Evolutionary conservation across 2,797 vertebrate species (phyloP).

Genomic region (Helostoma temminkii): DNA sequence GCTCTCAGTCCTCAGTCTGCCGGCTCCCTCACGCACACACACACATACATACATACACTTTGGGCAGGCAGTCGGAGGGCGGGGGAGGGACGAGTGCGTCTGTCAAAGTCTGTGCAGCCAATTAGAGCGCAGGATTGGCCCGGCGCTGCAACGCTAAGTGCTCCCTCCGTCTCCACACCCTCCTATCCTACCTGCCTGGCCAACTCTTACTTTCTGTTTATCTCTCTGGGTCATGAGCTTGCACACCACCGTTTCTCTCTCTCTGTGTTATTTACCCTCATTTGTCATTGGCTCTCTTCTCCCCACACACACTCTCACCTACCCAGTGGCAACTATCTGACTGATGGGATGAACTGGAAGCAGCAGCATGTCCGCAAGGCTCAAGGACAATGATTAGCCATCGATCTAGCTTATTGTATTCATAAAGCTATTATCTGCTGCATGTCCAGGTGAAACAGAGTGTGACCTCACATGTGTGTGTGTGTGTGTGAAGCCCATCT

Average conservation of each 20-base stretch:
- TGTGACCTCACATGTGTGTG: constrained; percentile 9
- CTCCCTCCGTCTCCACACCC: constrained; percentile 51
- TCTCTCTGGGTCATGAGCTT: constrained; percentile 60
- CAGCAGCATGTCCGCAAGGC: constrained; percentile 59
- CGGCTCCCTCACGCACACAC: constrained; percentile 57
- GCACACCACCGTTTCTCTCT: constrained; percentile 9
- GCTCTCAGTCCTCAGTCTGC: constrained; percentile 66
- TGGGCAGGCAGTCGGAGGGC: constrained; percentile 58
- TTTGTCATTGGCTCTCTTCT: constrained; percentile 57
- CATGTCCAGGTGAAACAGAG: constrained; percentile 39
- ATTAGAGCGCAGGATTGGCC: constrained; percentile 58
- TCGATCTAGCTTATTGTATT: constrained; percentile 58
- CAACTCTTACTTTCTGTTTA: constrained; percentile 58
- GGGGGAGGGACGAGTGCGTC: constrained; percentile 66
- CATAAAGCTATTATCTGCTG: constrained; percentile 52
- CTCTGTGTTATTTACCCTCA: constrained; percentile 52
- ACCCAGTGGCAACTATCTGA: constrained; percentile 71
- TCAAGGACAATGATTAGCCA: constrained; percentile 64
- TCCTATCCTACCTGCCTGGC: constrained; percentile 55
- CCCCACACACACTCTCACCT: constrained; percentile 58
- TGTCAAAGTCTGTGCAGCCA: constrained; percentile 76
- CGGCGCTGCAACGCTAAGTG: constrained; percentile 30
- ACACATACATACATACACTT: constrained; percentile 59
- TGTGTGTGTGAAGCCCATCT: constrained; percentile 9
- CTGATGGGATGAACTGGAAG: constrained; percentile 59